Conservation (phyloP, 2,797 vertebrate genomes). For the Microcaecilia unicolor region DNA sequence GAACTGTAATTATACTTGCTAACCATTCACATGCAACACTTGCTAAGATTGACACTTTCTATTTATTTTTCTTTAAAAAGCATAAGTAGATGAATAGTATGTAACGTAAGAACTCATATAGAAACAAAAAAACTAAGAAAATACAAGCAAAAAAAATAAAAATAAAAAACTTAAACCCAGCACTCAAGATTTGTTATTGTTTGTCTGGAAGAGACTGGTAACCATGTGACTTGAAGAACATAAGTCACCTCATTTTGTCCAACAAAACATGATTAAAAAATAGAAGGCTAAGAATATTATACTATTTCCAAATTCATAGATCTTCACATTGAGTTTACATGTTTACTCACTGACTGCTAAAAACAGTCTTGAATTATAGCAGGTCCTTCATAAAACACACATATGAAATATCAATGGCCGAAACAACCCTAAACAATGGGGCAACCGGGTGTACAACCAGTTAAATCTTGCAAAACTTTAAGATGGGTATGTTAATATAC, state of each 20-base stretch:
- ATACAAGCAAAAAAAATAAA: too few species aligned
- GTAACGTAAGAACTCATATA: constrained; percentile 37
- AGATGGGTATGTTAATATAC: constrained; percentile 44
- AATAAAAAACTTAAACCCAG: constrained; percentile 24
- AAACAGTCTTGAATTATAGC: too few species aligned
- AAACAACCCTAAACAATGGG: constrained; percentile 41
- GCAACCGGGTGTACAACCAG: constrained; percentile 40
- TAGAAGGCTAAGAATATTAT: constrained; percentile 9
- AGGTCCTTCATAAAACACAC: constrained; percentile 14
- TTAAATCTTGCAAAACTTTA: constrained; percentile 47
- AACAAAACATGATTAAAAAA: too few species aligned
- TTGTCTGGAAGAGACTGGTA: too few species aligned
- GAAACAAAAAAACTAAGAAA: constrained; percentile 25
- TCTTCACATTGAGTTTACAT: not conserved
- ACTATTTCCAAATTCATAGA: not conserved
- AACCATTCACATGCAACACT: constrained; percentile 54
- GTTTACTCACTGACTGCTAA: not conserved
- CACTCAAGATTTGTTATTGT: constrained; percentile 43
- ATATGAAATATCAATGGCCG: constrained; percentile 16
- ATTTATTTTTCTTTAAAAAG: constrained; percentile 16
- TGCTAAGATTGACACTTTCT: constrained; percentile 35
- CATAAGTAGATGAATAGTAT: constrained; percentile 31
- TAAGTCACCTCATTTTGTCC: constrained; percentile 7
- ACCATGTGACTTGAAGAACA: constrained; percentile 3
- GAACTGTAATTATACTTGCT: constrained; percentile 41